phyloP scores from a whole-genome alignment of 2,888 invertebrate species.

The Cremastinae sp. region DNA sequence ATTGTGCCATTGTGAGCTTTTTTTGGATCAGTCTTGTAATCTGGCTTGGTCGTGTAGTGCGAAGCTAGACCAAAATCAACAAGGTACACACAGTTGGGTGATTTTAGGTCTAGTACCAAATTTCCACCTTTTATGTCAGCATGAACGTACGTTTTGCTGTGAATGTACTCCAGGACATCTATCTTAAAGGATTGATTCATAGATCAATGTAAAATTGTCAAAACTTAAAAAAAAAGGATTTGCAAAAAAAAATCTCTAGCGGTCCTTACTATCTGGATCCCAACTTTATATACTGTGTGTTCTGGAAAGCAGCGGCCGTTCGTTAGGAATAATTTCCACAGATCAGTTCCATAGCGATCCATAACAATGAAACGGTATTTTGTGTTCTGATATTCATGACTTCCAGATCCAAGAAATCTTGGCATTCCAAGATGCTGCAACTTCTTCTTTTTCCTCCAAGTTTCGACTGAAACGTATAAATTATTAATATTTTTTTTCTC shows the following conservation, averaged over 20 bases:
- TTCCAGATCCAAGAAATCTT: slow-evolving; percentile 90
- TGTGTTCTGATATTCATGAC: slow-evolving; percentile 87
- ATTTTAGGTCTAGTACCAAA: slow-evolving; percentile 88
- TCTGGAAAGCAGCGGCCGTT: slow-evolving; percentile 86
- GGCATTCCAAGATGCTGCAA: slow-evolving; percentile 92
- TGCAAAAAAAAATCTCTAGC: too few relatives aligned
- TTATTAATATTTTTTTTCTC: too few relatives aligned
- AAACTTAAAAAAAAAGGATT: slow-evolving; percentile 5
- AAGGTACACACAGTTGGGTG: slow-evolving; percentile 89
- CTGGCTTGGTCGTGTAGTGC: slow-evolving; percentile 86
- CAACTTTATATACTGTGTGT: slow-evolving; percentile 89
- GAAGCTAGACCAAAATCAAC: slow-evolving; percentile 97
- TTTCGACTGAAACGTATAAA: slow-evolving; percentile 86
- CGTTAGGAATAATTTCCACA: slow-evolving; percentile 89
- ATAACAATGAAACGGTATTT: slow-evolving; percentile 92
- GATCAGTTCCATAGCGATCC: slow-evolving; percentile 93
- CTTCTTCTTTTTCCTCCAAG: slow-evolving; percentile 86
- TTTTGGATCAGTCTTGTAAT: slow-evolving; percentile 93
- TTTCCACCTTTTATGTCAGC: slow-evolving; percentile 98
- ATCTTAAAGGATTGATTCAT: slow-evolving; percentile 83
- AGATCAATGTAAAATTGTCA: neutral
- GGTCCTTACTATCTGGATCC: slow-evolving; percentile 91
- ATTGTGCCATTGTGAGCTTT: slow-evolving; percentile 98
- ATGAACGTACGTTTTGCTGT: slow-evolving; percentile 94
- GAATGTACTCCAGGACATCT: slow-evolving; percentile 95